Evolutionary conservation across 2,797 vertebrate genomes (phyloP).

Genomic region (Muraenolepis orangiensis): DNA sequence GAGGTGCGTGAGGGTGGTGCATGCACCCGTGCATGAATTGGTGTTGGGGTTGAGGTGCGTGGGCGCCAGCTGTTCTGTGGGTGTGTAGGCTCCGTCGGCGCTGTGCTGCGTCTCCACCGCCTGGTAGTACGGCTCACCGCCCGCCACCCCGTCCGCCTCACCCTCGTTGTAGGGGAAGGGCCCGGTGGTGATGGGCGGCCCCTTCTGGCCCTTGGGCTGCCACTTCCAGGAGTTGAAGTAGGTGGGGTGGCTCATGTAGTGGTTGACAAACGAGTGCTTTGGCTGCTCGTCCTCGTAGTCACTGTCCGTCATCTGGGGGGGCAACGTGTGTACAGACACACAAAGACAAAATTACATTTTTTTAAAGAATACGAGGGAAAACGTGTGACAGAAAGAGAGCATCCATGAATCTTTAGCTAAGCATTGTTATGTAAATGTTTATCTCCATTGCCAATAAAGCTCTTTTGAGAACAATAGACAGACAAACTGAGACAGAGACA

Average conservation of each 20-base stretch:
- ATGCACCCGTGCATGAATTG: slow-evolving; percentile 76
- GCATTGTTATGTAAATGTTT: not conserved
- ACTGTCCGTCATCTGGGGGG: slow-evolving; percentile 82
- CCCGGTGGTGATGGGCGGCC: slow-evolving; percentile 36
- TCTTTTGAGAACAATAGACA: not conserved
- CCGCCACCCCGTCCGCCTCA: slow-evolving; percentile 59
- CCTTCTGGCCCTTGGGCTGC: slow-evolving; percentile 85
- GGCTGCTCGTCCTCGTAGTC: slow-evolving; percentile 90
- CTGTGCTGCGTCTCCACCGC: slow-evolving; percentile 95
- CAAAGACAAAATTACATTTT: no score
- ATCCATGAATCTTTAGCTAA: not conserved
- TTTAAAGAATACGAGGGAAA: no score
- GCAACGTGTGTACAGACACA: slow-evolving; percentile 2
- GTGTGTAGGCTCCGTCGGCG: slow-evolving; percentile 87
- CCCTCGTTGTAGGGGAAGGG: slow-evolving; percentile 87
- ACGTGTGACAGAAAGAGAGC: not conserved
- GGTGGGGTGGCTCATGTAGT: slow-evolving; percentile 97
- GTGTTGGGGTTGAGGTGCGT: slow-evolving; percentile 63
- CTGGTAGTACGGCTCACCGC: slow-evolving; percentile 86
- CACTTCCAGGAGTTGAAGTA: slow-evolving; percentile 97
- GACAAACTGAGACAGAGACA: not conserved
- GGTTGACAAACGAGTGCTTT: slow-evolving; percentile 96
- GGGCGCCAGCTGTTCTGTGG: slow-evolving; percentile 78
- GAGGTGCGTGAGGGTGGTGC: no score
- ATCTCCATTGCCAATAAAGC: not conserved